A percentile compares a stretch with the other conserved stretches of the same genome.
These are phyloP conservation scores for Adoxophyes honmai DNA, from an alignment of 1,140 invertebrate species.

Conservation along the genomic window DNA sequence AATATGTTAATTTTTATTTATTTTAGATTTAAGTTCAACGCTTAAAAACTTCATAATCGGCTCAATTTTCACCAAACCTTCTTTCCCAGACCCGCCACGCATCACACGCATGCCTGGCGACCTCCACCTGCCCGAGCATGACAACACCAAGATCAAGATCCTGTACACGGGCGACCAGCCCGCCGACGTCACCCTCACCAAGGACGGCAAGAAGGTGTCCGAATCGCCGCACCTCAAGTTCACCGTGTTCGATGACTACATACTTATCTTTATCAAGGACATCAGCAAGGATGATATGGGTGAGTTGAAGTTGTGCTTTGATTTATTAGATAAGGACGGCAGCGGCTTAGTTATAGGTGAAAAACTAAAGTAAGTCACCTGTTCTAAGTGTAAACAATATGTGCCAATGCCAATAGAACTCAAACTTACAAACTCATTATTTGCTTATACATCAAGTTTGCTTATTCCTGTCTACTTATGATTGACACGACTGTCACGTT, in stretches of 20 bases:
- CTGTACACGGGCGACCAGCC: constrained; percentile 95
- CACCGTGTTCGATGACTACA: constrained; percentile 97
- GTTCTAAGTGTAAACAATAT: too few species aligned
- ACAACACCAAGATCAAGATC: constrained; percentile 97
- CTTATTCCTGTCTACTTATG: too few species aligned
- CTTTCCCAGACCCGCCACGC: constrained; percentile 87
- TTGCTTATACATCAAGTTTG: too few species aligned
- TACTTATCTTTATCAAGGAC: constrained; percentile 94
- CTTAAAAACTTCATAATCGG: too few species aligned
- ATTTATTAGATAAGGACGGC: too few species aligned
- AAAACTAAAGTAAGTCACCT: not conserved
- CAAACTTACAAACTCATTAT: too few species aligned
- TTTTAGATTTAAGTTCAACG: too few species aligned
- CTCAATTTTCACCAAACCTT: constrained; percentile 16
- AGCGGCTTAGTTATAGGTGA: too few species aligned
- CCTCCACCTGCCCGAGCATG: constrained; percentile 92
- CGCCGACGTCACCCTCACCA: constrained; percentile 89
- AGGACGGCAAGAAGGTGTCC: constrained; percentile 87
- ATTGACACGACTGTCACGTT: too few species aligned
- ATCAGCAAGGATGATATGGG: constrained; percentile 91
- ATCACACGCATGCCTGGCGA: constrained; percentile 95
- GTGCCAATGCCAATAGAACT: too few species aligned
- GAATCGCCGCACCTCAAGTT: constrained; percentile 92
- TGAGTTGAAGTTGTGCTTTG: constrained; percentile 41
- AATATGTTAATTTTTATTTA: too few species aligned